Evolutionary conservation across 2,797 vertebrate genomes (phyloP), one percentile per base, ranked within the genome.

Genomic region (Okamejei kenojei): DNA sequence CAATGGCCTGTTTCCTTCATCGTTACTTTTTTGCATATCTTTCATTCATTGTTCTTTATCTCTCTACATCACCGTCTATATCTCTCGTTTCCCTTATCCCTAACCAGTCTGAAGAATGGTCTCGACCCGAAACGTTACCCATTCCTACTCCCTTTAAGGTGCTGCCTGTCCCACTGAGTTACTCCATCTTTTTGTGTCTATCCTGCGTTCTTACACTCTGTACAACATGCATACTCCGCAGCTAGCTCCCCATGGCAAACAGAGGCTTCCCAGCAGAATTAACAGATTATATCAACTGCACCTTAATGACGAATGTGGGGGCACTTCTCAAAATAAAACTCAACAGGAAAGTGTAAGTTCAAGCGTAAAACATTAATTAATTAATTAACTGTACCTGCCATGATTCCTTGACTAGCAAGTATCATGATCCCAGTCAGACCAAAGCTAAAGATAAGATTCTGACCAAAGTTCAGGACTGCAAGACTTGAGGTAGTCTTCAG

Each of bases 401-500:
- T 32, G 94, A 99, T 99, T 95, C 98, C 97, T 94, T 99, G 96
- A 96, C 98, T 99, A 93, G 98, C 98, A 15, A 99, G 96, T 94
- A 99, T 95, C 99, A 99, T 99, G 95, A 99, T 97, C 93, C 95
- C 95, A 0, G 99, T 99, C 94, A 99, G 96, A 90, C 99, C 99
- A 1, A 98, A 17, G 71, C 98, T 99, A 95, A 99, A 99, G 95
- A 99, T 99, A 93, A 95, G 96, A 9, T 96, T 99, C 96, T 99
- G 99, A 76, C 99, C 98, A 93, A 99, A 99, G 96, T 99, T 99
- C 93, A 99, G 97, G 95, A 98, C 95, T 94, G 98, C 98, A 78
- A 99, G 96, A 0, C 98, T 98, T 29, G 98, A 95, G 81, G 98
- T 99, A 95, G 98, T 99, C 97, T 99, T 99, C 95, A 99, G 94